These are phyloP conservation scores for Anoura caudifer DNA, from an alignment of 2,113 vertebrate genomes.

Conservation along the genomic window DNA sequence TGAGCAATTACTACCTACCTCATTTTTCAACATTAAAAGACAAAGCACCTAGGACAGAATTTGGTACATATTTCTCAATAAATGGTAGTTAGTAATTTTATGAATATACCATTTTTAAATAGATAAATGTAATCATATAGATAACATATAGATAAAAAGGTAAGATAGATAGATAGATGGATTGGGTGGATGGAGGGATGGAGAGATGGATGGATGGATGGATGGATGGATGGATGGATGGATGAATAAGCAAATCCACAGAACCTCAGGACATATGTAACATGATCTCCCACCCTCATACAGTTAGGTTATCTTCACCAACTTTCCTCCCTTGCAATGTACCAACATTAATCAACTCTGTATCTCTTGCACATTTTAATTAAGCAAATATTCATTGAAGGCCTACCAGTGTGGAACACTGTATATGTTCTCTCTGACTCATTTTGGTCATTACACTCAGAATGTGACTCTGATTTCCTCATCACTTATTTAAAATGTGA, in stretches of 20 bases:
- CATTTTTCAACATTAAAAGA: neutral
- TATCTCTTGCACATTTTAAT: neutral
- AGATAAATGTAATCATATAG: neutral
- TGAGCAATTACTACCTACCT: neutral
- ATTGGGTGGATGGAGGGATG: neutral
- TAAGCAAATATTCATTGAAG: neutral
- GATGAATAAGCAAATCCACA: neutral
- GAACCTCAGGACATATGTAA: neutral
- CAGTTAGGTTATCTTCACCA: neutral
- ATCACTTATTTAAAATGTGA: neutral
- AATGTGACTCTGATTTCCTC: neutral
- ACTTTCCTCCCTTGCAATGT: neutral
- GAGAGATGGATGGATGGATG: neutral
- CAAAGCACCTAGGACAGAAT: neutral
- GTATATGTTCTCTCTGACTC: neutral
- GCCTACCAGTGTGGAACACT: neutral
- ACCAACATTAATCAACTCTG: neutral
- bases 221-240: neutral
- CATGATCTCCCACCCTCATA: neutral
- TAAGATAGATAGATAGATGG: neutral
- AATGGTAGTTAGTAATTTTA: neutral
- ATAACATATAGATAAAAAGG: neutral
- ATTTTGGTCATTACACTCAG: neutral
- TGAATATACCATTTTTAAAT: neutral
- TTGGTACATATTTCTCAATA: neutral